Conservation (phyloP, 2,113 vertebrate species). For the Amphilophus citrinellus region DNA sequence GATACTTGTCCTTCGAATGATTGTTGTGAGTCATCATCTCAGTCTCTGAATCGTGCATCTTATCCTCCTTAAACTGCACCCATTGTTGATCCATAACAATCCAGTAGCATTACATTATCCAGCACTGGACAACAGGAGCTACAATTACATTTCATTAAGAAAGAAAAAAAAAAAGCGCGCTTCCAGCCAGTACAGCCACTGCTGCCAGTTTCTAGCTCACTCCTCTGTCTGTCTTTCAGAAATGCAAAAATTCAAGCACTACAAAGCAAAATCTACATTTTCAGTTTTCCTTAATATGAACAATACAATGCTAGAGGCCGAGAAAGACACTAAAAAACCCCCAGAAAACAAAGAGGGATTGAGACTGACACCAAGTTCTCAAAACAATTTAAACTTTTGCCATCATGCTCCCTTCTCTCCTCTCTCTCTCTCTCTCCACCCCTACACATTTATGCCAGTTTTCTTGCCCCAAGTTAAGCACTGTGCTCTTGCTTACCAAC, state of each 20-base stretch:
- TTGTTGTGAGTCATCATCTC: slow-evolving; percentile 1
- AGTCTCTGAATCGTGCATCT: slow-evolving; percentile 19
- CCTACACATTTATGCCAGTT: neutral
- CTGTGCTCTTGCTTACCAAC: slow-evolving; percentile 32
- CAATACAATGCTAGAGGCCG: neutral
- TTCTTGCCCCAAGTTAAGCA: neutral
- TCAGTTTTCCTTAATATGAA: neutral
- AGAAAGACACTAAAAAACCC: neutral
- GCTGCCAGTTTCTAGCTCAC: neutral
- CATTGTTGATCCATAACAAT: neutral
- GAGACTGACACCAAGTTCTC: neutral
- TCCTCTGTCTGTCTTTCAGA: slow-evolving; percentile 13
- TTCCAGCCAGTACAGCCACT: neutral
- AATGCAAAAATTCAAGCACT: neutral
- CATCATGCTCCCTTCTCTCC: neutral
- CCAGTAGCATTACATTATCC: neutral
- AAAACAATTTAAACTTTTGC: slow-evolving; percentile 10
- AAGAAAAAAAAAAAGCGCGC: neutral
- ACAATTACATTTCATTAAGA: neutral
- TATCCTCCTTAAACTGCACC: slow-evolving; percentile 15
- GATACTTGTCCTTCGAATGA: neutral
- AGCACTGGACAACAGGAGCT: neutral
- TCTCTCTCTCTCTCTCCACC: neutral
- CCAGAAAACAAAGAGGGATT: neutral
- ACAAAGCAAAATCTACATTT: neutral